Conservation (phyloP, 2,888 invertebrate species). For the Chironomus riparius region DNA sequence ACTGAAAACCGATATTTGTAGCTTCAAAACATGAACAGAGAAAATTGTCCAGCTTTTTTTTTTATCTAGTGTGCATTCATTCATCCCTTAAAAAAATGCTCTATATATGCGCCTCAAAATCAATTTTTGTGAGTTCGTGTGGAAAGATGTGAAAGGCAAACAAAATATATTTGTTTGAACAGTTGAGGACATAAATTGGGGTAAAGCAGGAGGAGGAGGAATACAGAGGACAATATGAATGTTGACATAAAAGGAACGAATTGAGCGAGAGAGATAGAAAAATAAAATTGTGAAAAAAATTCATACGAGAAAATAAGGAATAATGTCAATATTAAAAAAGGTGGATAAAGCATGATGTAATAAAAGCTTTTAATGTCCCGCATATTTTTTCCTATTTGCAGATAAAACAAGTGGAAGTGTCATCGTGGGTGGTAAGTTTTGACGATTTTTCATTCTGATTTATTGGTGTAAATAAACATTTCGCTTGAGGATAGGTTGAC, state of each 20-base stretch:
- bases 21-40: too few species aligned
- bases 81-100: too few species aligned
- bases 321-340: background rate
- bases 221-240: background rate
- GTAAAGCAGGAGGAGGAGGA: background rate
- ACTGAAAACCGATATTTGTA: too few species aligned
- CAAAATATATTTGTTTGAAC: constrained; percentile 4
- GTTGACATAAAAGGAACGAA: background rate
- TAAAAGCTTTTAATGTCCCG: background rate
- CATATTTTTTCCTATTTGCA: background rate
- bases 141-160: constrained; percentile 6
- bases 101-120: background rate
- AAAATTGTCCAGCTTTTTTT: too few species aligned
- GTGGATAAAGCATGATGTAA: background rate
- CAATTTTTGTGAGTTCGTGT: constrained; percentile 12
- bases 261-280: too few species aligned
- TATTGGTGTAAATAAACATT: too few species aligned
- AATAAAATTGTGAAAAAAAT: background rate
- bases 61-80: too few species aligned
- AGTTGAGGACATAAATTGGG: background rate
- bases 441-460: too few species aligned
- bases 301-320: background rate
- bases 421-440: too few species aligned
- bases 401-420: too few species aligned
- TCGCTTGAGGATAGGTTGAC: too few species aligned